Conservation (phyloP, 1,140 invertebrate genomes). For the Sinella curviseta region DNA sequence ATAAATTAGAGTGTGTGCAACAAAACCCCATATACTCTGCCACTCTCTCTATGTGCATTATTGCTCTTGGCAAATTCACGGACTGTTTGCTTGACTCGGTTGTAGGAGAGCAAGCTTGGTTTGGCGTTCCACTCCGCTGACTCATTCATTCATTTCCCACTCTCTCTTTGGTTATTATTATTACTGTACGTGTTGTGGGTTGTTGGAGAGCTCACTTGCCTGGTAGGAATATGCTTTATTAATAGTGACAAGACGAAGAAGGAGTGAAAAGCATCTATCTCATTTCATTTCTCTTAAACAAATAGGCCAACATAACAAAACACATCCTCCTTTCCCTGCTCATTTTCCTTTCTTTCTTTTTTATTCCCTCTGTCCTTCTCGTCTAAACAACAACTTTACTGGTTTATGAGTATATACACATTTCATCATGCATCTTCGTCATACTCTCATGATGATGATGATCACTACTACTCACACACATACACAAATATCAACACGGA, state of each 20-base stretch:
- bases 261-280: not conserved
- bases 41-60: not conserved
- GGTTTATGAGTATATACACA: not conserved
- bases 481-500: too few relatives aligned
- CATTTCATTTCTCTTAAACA: not conserved
- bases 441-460: not conserved
- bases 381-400: not conserved
- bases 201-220: not conserved
- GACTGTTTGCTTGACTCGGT: not conserved
- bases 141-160: slow-evolving; percentile 11
- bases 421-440: not conserved
- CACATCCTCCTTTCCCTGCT: not conserved
- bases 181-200: not conserved
- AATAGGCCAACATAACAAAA: not conserved
- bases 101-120: not conserved
- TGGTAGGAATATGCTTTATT: not conserved
- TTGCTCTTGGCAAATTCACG: not conserved
- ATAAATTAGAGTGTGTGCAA: not conserved
- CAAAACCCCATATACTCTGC: too few relatives aligned
- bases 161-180: not conserved
- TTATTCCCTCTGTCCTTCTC: not conserved
- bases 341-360: not conserved
- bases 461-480: too few relatives aligned
- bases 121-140: slow-evolving; percentile 3
- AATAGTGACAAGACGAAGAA: not conserved